Evolutionary conservation across 2,113 vertebrate genomes (phyloP), one percentile per base, ranked within the genome.

Genomic region (Pogona vitticeps): DNA sequence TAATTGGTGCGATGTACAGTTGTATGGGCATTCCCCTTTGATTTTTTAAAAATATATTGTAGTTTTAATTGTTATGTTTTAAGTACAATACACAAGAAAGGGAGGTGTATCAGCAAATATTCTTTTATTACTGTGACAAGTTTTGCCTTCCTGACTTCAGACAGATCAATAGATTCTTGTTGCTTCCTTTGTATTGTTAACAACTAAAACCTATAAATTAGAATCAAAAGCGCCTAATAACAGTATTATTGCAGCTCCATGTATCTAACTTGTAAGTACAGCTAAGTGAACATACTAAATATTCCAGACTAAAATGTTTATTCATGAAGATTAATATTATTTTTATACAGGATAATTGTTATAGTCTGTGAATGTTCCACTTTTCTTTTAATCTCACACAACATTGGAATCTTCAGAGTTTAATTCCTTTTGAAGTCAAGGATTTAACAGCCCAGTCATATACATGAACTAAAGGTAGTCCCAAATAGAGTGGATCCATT

Each of bases 81-180:
- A 88, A 90, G 88, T 91, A 84, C 86, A 82, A 87, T 36, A 46
- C 82, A 81, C 83, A 91, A 93, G 84, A 90, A 85, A 72, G 91
- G 92, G 92, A 92, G 90, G 88, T 40, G 93, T 92, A 90, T 93
- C 90, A 88, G 72, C 85, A 84, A 89, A 86, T 84, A 88, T 90
- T 42, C 91, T 85, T 90, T 90, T 85, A 94, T 81, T 90, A 88
- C 91, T 88, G 33, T 38, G 71, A 86, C 87, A 88, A 92, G 72
- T 93, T 91, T 91, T 91, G 85, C 91, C 89, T 78, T 91, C 85
- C 31, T 92, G 91, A 89, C 71, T 93, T 93, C 63, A 28, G n/a
- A 90, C 33, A n/a, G 75, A 90, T 84, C 90, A 89, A 90, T 91
- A 92, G 90, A 93, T 93, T 92, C 92, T 90, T 91, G 92, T 92